Evolutionary conservation across 2,797 vertebrate species (phyloP).

Genomic region (Pelochelys cantorii): DNA sequence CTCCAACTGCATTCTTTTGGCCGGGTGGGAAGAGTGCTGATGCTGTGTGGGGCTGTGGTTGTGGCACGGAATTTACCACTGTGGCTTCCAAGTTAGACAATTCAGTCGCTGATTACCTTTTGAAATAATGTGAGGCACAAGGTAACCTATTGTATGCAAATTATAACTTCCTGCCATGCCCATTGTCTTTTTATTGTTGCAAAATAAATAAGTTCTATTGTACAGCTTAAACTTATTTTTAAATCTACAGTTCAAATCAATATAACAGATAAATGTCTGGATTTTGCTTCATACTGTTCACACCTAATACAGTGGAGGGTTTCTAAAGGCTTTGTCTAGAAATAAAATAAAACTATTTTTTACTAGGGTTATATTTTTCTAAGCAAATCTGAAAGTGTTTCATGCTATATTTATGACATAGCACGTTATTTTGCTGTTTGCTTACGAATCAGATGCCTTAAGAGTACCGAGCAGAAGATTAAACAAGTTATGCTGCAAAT

Average conservation of each 20-base stretch:
- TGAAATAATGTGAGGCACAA: neutral
- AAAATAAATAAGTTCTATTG: neutral
- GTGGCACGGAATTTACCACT: neutral
- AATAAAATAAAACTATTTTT: neutral
- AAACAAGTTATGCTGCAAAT: conserved; percentile 47
- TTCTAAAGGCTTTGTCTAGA: neutral
- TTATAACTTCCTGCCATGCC: neutral
- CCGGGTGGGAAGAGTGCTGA: accelerated
- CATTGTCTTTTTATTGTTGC: neutral
- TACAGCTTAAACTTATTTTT: neutral
- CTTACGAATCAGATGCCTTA: neutral
- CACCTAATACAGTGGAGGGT: neutral
- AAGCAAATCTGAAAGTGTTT: conserved; percentile 47
- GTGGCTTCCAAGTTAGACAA: neutral
- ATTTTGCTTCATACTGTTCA: conserved; percentile 6
- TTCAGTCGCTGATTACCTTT: neutral
- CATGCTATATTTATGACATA: conserved; percentile 47
- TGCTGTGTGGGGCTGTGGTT: accelerated
- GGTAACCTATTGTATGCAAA: neutral
- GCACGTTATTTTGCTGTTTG: neutral
- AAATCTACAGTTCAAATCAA: neutral
- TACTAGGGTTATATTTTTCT: neutral
- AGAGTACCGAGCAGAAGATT: conserved; percentile 56
- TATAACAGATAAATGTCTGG: neutral
- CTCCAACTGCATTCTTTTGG: accelerated